Conservation (phyloP, 2,888 invertebrate species). For the Perizoma affinitatum region DNA sequence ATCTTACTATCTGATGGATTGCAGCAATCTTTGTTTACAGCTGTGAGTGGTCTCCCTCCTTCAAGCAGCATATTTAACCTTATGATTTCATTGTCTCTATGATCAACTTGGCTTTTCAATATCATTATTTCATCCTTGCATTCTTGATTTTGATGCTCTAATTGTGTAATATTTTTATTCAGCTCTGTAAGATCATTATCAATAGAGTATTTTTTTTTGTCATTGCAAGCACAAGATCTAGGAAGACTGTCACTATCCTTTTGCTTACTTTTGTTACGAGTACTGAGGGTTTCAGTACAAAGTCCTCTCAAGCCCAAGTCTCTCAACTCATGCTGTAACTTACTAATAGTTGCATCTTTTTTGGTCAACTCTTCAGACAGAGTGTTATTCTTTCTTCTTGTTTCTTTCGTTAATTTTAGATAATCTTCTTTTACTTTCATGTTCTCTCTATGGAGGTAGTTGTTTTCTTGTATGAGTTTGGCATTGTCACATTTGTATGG, state of each 20-base stretch:
- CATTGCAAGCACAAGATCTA: slow-evolving; percentile 61
- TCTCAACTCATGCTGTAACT: slow-evolving; percentile 72
- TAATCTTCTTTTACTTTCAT: slow-evolving; percentile 87
- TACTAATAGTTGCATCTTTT: slow-evolving; percentile 71
- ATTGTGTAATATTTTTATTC: slow-evolving; percentile 67
- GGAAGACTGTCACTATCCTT: slow-evolving; percentile 56
- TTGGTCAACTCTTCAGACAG: slow-evolving; percentile 86
- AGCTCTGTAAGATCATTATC: slow-evolving; percentile 75
- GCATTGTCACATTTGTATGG: slow-evolving; percentile 93
- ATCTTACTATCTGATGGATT: slow-evolving; percentile 82
- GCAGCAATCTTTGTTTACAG: slow-evolving; percentile 87
- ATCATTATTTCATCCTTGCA: slow-evolving; percentile 68
- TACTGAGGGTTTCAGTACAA: slow-evolving; percentile 75
- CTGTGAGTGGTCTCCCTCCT: slow-evolving; percentile 87
- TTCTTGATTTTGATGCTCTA: slow-evolving; percentile 73
- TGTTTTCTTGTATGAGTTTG: slow-evolving; percentile 89
- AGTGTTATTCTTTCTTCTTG: slow-evolving; percentile 85
- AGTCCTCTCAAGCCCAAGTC: slow-evolving; percentile 74
- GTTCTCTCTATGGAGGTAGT: slow-evolving; percentile 87
- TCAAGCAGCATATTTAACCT: slow-evolving; percentile 87
- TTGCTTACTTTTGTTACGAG: slow-evolving; percentile 68
- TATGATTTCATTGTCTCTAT: slow-evolving; percentile 88
- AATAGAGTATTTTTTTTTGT: slow-evolving; percentile 50
- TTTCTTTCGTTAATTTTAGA: slow-evolving; percentile 83
- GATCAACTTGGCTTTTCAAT: slow-evolving; percentile 70